Base-by-base conservation (phyloP, 23 tunicate genomes). In the Corella eumyota region DNA sequence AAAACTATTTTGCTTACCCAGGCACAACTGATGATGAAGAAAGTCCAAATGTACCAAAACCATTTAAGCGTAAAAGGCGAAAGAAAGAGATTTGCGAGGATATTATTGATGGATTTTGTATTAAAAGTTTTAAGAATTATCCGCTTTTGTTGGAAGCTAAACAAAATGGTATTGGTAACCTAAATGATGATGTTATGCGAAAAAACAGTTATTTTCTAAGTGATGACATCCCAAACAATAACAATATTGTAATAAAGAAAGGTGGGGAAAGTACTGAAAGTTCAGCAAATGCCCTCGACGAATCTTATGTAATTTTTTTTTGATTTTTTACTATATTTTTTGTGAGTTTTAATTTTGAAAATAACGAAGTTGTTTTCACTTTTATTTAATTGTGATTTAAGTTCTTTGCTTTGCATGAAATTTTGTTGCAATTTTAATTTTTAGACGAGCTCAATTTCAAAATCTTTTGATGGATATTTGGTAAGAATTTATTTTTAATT, bases 31-130 rank as follows among this genome's bases (percentile, higher is more conserved):
- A n/a, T 45, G 82, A 75, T 57, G 82, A 75, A 27, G 82, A 75
- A 35, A 25, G 34, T 15, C 19, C 50, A 9, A 31, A 37, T 32
- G 33, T 31, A 56, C 66, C 61, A 45, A 63, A 45, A 38, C 82
- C 67, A 25, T 66, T 75, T 25, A 75, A 78, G 49, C 71, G 76
- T 1, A 27, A 45, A 15, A 69, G 50, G 48, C 69, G 63, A 27
- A 71, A 69, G 11, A 62, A 38, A 36, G 86, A 78, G 17, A 36
- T 32, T 1, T 66, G 45, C 7, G 86, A 78, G 70, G 86, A 78
- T 44, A 78, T 78, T n/a, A 70, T 78, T 30, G 86, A 78, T 62
- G 77, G 86, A 1, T 78, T 78, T 53, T 62, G 58, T 29, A 75
- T 75, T 6, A 57, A 56, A 58, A 66, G 82, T 57, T 75, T 65